Base-by-base conservation (phyloP, 2,113 vertebrate genomes). In the Sapayoa aenigma region DNA sequence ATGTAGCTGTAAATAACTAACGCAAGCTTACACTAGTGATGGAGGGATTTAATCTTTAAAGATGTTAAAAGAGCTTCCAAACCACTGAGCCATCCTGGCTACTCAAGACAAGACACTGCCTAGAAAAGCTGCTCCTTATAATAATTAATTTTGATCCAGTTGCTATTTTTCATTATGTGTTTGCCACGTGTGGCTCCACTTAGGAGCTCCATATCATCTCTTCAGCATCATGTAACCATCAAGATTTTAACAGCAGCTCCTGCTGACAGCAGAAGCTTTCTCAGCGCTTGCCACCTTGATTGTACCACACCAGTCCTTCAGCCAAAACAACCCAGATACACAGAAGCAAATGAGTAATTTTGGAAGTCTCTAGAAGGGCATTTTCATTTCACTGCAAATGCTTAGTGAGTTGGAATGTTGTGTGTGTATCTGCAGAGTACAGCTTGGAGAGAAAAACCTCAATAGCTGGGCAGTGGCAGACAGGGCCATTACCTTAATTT, bases 31-130 rank as follows among this genome's bases (percentile, higher is more conserved):
- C 67, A 74, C 27, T 77, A 93, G n/a, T 0, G 13, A 41, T 25
- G 52, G 81, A 77, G 55, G 71, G 33, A 66, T 96, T 92, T 90
- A 80, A 92, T 95, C 94, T 90, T 66, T 41, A 50, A 82, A 86
- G 79, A 50, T 7, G 20, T 85, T 86, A 83, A 88, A 90, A 93
- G 79, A 87, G 27, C 19, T 35, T 44, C 62, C 72, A 85, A 74
- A 47, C 89, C 76, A n/a, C 80, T 10, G 5, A 47, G 58, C 50
- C 81, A 53, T 33, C 31, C 49, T 35, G 22, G 41, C 63, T 87
- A 33, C 17, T 37, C 42, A 52, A 52, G 49, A 42, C 25, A 47
- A 85, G 53, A 46, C 12, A 37, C n/a, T 58, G 33, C 35, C n/a
- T 71, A 69, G 67, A 81, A 60, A 85, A 84, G 44, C 79, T 82